These are phyloP conservation scores for Apodemia mormo DNA, from an alignment of 2,888 invertebrate genomes.

Conservation along the genomic window DNA sequence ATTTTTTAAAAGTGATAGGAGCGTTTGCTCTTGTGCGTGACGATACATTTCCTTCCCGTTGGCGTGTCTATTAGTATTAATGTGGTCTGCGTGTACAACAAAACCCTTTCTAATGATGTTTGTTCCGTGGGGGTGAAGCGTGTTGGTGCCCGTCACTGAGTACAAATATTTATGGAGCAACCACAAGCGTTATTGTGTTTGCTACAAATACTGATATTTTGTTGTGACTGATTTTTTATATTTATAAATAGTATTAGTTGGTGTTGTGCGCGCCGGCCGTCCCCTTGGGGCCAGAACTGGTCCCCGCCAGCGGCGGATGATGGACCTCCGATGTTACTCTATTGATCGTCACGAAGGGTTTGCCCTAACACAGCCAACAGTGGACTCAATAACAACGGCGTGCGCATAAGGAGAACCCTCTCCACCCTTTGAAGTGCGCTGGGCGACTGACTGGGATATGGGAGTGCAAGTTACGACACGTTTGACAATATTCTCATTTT, in stretches of 20 bases:
- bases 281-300: not conserved
- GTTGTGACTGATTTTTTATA: conserved; percentile 11
- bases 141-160: conserved; percentile 47
- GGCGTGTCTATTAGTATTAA: too few species aligned
- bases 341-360: not conserved
- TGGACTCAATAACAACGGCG: not conserved
- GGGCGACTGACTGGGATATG: too few species aligned
- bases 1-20: too few species aligned
- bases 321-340: not conserved
- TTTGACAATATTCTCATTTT: too few species aligned
- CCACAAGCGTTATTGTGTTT: not conserved
- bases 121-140: not conserved
- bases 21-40: too few species aligned
- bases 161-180: conserved; percentile 55
- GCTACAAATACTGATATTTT: not conserved
- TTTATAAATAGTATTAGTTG: not conserved
- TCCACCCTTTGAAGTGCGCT: too few species aligned
- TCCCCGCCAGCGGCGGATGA: not conserved
- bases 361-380: not conserved
- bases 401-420: not conserved
- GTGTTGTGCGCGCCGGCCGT: not conserved
- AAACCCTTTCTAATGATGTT: too few species aligned
- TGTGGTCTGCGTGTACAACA: too few species aligned
- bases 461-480: too few species aligned
- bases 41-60: too few species aligned